Conservation (phyloP, 2,113 vertebrate species). For the Sinocyclocheilus rhinocerous region DNA sequence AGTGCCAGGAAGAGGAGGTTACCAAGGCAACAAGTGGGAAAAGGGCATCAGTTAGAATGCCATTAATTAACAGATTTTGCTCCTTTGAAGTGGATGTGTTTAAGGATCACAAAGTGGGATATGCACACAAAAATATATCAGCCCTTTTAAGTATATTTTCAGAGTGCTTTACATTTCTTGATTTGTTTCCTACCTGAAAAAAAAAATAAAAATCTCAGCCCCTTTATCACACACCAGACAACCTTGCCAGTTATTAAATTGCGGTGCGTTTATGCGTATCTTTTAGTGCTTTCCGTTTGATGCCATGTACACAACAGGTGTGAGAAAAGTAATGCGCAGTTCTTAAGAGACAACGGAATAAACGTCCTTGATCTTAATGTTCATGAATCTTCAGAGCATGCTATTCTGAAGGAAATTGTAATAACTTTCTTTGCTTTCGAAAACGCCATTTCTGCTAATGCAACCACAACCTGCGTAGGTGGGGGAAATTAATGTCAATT, state of each 20-base stretch:
- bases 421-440: background rate
- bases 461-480: background rate
- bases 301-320: background rate
- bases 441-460: background rate
- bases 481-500: background rate
- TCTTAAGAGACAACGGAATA: background rate
- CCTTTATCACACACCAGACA: background rate
- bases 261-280: background rate
- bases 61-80: slow-evolving; percentile 72
- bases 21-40: slow-evolving; percentile 68
- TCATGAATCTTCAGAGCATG: too few species aligned
- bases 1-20: slow-evolving; percentile 58
- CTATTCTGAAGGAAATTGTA: background rate
- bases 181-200: background rate
- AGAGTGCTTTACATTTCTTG: background rate
- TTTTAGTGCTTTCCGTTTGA: background rate
- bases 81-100: slow-evolving; percentile 40
- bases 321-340: background rate
- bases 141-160: background rate
- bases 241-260: background rate
- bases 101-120: slow-evolving; percentile 12
- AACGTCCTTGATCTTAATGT: slow-evolving; percentile 7
- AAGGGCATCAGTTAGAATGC: slow-evolving; percentile 74
- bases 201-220: background rate
- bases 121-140: background rate